These are phyloP conservation scores for Lithophane ornitopus DNA, from an alignment of 2,888 invertebrate genomes.

Conservation along the genomic window DNA sequence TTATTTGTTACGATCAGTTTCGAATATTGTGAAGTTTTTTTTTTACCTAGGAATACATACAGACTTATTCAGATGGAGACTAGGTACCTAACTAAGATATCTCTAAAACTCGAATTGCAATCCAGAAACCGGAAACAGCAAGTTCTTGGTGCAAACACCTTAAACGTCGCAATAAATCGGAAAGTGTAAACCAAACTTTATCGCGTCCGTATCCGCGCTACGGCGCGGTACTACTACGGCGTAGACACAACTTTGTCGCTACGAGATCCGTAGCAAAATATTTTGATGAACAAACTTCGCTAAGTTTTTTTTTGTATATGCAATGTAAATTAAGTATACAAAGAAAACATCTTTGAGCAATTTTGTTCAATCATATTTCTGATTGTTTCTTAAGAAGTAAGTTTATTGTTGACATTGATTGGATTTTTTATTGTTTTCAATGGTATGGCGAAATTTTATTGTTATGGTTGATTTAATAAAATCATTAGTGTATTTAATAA, in stretches of 20 bases:
- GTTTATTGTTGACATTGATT: conserved; percentile 51
- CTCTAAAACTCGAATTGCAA: not conserved
- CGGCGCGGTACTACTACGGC: conserved; percentile 20
- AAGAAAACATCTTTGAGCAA: conserved; percentile 35
- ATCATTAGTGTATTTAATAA: not conserved
- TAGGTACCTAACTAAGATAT: not conserved
- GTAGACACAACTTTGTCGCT: conserved; percentile 30
- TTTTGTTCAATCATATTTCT: conserved; percentile 23
- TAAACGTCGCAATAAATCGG: conserved; percentile 47
- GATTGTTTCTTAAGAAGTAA: conserved; percentile 34
- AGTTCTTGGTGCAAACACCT: conserved; percentile 23
- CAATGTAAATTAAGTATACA: conserved; percentile 38
- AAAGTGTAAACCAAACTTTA: conserved; percentile 45
- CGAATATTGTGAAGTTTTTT: not conserved
- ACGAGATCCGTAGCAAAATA: conserved; percentile 45
- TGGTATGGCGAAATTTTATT: conserved; percentile 9
- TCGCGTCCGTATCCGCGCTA: conserved; percentile 26
- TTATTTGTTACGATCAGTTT: not conserved
- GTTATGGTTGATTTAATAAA: not conserved
- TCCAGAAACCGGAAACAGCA: not conserved
- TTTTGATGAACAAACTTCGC: conserved; percentile 34
- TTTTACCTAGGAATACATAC: not conserved
- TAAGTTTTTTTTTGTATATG: conserved; percentile 43
- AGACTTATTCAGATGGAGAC: no score
- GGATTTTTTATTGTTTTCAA: conserved; percentile 25